Percentiles rank a stretch among this genome's conserved stretches.
These are phyloP conservation scores for Trachymyrmex cornetzi DNA, from an alignment of 1,140 invertebrate genomes.

Conservation along the genomic window DNA sequence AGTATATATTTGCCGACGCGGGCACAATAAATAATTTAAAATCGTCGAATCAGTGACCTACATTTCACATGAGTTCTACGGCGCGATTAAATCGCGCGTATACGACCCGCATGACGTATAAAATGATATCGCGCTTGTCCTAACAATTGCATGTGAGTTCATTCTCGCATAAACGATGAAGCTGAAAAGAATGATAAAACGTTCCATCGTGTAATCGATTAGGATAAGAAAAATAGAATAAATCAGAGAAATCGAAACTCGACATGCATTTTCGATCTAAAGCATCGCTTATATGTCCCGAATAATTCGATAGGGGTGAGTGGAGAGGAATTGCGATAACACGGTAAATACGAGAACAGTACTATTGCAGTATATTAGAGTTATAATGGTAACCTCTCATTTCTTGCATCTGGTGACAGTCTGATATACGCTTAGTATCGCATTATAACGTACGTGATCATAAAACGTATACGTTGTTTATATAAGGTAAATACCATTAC, in stretches of 20 bases:
- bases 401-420: no score
- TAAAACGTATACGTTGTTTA: no score
- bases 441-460: no score
- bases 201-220: background rate
- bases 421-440: no score
- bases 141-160: constrained; percentile 19
- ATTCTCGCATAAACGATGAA: constrained; percentile 16
- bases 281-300: background rate
- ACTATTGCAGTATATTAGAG: no score
- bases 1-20: constrained; percentile 16
- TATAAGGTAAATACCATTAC: no score
- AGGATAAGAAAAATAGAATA: background rate
- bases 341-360: no score
- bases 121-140: constrained; percentile 29
- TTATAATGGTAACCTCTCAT: no score
- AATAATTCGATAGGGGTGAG: background rate
- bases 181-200: background rate
- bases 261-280: background rate
- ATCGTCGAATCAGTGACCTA: constrained; percentile 43
- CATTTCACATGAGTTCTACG: constrained; percentile 26
- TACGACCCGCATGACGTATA: constrained; percentile 6
- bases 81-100: constrained; percentile 41
- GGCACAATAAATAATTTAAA: constrained; percentile 36
- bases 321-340: no score
- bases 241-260: background rate